Conservation (phyloP, 1,140 invertebrate genomes). For the Penaeus indicus region DNA sequence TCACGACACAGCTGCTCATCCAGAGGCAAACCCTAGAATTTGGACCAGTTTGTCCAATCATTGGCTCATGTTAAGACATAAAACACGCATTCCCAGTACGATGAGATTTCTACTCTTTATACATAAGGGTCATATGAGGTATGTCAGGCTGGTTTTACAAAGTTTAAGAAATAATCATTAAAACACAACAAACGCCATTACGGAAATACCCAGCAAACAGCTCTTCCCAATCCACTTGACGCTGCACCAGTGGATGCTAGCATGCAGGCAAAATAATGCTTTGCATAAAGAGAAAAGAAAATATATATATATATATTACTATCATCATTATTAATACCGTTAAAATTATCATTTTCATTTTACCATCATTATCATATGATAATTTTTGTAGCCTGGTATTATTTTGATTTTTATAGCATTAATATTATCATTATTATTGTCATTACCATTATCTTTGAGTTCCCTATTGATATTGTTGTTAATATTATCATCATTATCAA, state of each 20-base stretch:
- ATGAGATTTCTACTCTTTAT: conserved; percentile 59
- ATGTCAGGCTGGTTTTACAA: conserved; percentile 59
- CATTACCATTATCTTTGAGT: too few species aligned
- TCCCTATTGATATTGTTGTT: too few species aligned
- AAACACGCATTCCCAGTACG: conserved; percentile 42
- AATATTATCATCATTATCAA: too few species aligned
- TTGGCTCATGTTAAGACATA: conserved; percentile 10
- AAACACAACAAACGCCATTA: conserved; percentile 58
- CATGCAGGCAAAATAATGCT: not conserved
- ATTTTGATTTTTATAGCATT: too few species aligned
- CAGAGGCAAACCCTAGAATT: conserved; percentile 30
- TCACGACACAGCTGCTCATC: not conserved
- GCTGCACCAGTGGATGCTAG: too few species aligned
- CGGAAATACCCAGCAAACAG: conserved; percentile 35
- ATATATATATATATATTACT: too few species aligned
- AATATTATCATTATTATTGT: too few species aligned
- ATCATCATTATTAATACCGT: too few species aligned
- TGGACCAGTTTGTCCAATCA: conserved; percentile 23
- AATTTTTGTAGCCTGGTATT: too few species aligned
- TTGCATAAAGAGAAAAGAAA: conserved; percentile 42
- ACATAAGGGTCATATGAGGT: conserved; percentile 60
- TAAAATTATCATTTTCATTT: too few species aligned
- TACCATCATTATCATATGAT: too few species aligned
- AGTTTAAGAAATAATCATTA: conserved; percentile 37
- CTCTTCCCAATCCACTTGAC: not conserved